Evolutionary conservation across 2,797 vertebrate species (phyloP).

Genomic region (Anomalospiza imberbis): DNA sequence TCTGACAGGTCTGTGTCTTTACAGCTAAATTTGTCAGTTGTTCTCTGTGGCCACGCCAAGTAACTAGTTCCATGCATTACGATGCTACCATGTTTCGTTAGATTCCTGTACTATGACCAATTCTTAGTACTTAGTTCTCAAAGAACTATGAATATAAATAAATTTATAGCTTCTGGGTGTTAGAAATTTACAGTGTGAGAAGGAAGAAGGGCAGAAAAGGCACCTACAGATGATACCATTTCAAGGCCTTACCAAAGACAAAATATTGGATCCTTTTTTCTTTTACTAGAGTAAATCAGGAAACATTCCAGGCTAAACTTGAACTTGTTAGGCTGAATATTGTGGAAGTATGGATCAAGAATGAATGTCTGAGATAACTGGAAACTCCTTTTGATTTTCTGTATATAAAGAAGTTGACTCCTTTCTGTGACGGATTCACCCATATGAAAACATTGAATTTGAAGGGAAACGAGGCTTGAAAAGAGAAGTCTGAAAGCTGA

Average conservation of each 20-base stretch:
- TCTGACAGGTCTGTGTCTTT: rapidly evolving
- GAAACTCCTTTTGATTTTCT: neutral
- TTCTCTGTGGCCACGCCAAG: neutral
- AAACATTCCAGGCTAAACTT: neutral
- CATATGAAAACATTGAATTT: neutral
- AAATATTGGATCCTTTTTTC: neutral
- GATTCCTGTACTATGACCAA: neutral
- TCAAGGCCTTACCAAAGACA: neutral
- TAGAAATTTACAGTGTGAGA: neutral
- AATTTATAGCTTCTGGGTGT: neutral
- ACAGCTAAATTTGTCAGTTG: neutral
- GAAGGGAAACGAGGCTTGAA: neutral
- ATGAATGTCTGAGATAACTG: neutral
- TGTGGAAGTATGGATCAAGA: neutral
- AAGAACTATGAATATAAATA: neutral
- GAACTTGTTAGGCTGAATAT: neutral
- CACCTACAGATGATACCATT: neutral
- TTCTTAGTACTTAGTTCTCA: neutral
- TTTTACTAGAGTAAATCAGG: neutral
- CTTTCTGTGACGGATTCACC: neutral
- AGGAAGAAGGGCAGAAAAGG: neutral
- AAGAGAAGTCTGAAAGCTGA: neutral
- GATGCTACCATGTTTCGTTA: neutral
- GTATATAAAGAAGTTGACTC: neutral
- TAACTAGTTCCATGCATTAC: neutral